Evolutionary conservation across 2,113 vertebrate species (phyloP).

Genomic region (Camelus dromedarius): DNA sequence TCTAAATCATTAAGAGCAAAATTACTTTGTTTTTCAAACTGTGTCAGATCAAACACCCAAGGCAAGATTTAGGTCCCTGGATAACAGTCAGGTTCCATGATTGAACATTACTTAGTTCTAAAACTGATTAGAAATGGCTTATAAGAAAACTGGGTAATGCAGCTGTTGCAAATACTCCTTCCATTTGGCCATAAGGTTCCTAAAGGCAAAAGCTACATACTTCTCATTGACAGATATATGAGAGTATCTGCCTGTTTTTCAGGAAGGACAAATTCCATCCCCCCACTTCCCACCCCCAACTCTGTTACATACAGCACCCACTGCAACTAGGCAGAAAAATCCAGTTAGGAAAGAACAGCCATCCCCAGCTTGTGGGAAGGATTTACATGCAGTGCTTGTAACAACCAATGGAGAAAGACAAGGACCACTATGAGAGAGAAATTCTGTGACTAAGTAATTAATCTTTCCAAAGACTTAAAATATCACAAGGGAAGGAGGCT

Average conservation of each 20-base stretch:
- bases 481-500: background rate
- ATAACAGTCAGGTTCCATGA: background rate
- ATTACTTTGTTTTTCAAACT: conserved; percentile 1
- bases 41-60: background rate
- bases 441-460: background rate
- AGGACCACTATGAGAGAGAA: background rate
- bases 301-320: background rate
- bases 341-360: background rate
- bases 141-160: background rate
- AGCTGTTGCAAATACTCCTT: background rate
- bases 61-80: background rate
- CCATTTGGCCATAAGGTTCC: background rate
- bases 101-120: background rate
- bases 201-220: background rate
- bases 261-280: background rate
- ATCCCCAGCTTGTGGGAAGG: background rate
- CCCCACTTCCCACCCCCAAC: background rate
- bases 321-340: background rate
- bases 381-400: background rate
- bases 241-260: background rate
- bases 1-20: background rate
- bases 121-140: background rate
- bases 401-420: background rate
- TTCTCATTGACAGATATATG: background rate
- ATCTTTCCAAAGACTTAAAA: background rate